These are phyloP conservation scores for Sciurus niger DNA, from an alignment of 2,113 vertebrate species.

Conservation along the genomic window DNA sequence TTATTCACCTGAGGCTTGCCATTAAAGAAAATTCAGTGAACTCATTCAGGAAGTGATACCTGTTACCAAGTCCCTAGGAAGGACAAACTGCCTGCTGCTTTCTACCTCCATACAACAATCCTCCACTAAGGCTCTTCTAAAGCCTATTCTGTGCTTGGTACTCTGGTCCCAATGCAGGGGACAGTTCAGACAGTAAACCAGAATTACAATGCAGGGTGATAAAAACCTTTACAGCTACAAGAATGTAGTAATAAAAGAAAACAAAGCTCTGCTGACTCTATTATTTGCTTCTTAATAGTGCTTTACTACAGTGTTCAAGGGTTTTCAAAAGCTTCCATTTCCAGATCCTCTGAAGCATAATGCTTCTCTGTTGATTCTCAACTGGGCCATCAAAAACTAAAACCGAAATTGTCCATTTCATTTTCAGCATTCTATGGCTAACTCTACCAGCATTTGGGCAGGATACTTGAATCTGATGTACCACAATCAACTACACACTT, in stretches of 20 bases:
- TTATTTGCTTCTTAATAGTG: constrained; percentile 39
- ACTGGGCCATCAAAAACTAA: not conserved
- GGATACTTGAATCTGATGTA: not conserved
- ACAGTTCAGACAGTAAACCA: not conserved
- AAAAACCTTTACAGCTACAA: not conserved
- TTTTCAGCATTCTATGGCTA: not conserved
- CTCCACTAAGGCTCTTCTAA: not conserved
- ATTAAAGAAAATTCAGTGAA: constrained; percentile 42
- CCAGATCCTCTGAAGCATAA: constrained; percentile 36
- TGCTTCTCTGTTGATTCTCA: not conserved
- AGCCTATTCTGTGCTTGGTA: not conserved
- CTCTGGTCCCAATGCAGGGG: not conserved
- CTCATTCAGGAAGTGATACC: constrained; percentile 43
- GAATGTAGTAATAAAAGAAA: not conserved
- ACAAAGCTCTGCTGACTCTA: not conserved
- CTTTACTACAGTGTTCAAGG: not conserved
- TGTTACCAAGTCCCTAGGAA: not conserved
- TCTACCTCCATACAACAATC: not conserved
- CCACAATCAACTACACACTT: not conserved
- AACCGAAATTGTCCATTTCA: not conserved
- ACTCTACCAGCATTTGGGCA: not conserved
- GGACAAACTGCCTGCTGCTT: not conserved
- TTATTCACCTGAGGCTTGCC: constrained; percentile 14
- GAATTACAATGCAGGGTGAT: not conserved
- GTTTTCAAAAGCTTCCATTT: constrained; percentile 49